phyloP scores from a whole-genome alignment of 2,888 invertebrate genomes.

The Phyllotreta cruciferae region DNA sequence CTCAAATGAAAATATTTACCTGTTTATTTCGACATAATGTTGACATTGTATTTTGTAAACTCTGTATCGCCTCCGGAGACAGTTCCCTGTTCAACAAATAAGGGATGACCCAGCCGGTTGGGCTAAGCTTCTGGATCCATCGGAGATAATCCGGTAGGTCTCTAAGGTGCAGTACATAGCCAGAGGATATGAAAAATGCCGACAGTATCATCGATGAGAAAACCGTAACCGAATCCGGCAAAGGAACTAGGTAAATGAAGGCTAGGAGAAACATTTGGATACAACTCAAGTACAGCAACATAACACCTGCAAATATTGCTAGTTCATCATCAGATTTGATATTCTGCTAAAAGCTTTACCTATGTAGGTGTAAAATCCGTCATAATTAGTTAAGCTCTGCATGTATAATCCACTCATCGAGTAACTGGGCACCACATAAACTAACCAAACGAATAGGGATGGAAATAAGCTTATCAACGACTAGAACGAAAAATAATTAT shows the following conservation, averaged over 20 bases:
- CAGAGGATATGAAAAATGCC: conserved; percentile 69
- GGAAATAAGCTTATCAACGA: conserved; percentile 80
- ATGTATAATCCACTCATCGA: conserved; percentile 86
- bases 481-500: conserved; percentile 61
- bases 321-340: background rate
- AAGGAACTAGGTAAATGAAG: conserved; percentile 71
- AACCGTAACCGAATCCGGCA: conserved; percentile 69
- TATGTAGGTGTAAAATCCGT: conserved; percentile 75
- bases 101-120: conserved; percentile 76
- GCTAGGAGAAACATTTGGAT: conserved; percentile 74
- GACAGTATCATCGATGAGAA: conserved; percentile 68
- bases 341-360: conserved; percentile 60
- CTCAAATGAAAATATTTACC: conserved; percentile 56
- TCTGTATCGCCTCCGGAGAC: conserved; percentile 68
- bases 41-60: conserved; percentile 60
- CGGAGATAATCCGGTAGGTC: conserved; percentile 71
- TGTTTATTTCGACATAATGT: conserved; percentile 75
- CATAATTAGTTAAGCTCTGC: conserved; percentile 69
- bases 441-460: conserved; percentile 80
- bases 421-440: conserved; percentile 86
- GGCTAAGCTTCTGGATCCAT: conserved; percentile 75
- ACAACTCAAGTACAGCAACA: conserved; percentile 73
- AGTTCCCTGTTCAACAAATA: conserved; percentile 72
- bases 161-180: conserved; percentile 72
- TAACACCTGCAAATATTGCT: conserved; percentile 65